Conservation (phyloP, 1,140 invertebrate species). For the Zaprionus davidi region DNA sequence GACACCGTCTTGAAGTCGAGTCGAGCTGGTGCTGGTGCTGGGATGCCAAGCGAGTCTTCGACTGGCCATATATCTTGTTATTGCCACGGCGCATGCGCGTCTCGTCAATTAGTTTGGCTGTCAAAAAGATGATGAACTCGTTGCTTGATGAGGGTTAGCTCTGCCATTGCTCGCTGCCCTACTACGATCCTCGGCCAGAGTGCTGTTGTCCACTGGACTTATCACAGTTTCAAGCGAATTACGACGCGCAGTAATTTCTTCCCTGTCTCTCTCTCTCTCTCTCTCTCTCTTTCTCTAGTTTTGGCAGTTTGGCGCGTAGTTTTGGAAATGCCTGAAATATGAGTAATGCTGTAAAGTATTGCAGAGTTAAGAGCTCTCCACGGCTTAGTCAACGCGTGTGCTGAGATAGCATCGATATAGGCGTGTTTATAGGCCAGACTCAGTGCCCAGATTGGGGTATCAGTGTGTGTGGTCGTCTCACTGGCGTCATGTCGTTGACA, state of each 20-base stretch:
- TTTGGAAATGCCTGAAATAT: conserved; percentile 77
- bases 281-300: conserved; percentile 53
- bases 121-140: conserved; percentile 84
- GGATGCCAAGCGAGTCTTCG: conserved; percentile 1
- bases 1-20: neutral
- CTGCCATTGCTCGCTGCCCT: conserved; percentile 19
- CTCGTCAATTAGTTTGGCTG: conserved; percentile 84
- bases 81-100: conserved; percentile 76
- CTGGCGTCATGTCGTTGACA: conserved; percentile 79
- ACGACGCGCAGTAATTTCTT: conserved; percentile 59
- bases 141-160: conserved; percentile 82
- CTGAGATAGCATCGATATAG: conserved; percentile 66
- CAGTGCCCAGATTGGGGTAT: neutral
- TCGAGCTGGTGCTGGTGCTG: conserved; percentile 6
- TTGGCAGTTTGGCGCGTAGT: conserved; percentile 65
- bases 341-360: conserved; percentile 50
- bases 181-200: conserved; percentile 18
- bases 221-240: conserved; percentile 82
- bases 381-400: conserved; percentile 15
- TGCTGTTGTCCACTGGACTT: conserved; percentile 69
- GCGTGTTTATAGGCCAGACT: conserved; percentile 63
- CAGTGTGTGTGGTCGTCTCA: conserved; percentile 58
- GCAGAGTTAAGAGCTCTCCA: conserved; percentile 29
- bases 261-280: neutral
- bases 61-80: conserved; percentile 77